Percentiles rank a stretch among this genome's conserved stretches.
Evolutionary conservation across 2,113 vertebrate species (phyloP).

Genomic region (Heptranchias perlo): DNA sequence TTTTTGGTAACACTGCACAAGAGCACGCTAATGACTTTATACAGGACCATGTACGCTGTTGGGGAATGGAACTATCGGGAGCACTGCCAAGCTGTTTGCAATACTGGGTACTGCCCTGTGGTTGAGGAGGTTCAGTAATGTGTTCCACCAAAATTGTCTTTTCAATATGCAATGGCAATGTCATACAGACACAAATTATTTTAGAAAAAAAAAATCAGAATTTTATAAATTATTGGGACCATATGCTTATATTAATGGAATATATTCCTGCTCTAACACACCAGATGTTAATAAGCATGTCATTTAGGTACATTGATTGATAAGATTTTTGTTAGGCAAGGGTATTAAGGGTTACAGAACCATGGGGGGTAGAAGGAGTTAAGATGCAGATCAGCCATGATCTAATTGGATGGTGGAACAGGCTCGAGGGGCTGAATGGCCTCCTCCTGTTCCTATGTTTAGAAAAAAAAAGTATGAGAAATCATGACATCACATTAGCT

Average conservation of each 20-base stretch:
- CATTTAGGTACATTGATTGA: not conserved
- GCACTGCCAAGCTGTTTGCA: not conserved
- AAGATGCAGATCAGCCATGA: not conserved
- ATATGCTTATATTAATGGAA: not conserved
- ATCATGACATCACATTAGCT: not conserved
- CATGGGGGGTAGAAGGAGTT: not conserved
- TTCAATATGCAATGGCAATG: not conserved
- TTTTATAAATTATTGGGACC: constrained; percentile 3
- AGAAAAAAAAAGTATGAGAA: not conserved
- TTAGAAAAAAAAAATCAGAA: not conserved
- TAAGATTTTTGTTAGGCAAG: not conserved
- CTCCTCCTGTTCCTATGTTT: not conserved
- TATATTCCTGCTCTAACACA: not conserved
- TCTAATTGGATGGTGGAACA: not conserved
- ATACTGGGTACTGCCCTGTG: not conserved
- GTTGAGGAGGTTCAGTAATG: not conserved
- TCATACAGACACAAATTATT: not conserved
- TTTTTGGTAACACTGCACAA: not conserved
- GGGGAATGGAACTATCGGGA: not conserved
- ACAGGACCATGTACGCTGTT: not conserved
- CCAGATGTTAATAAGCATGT: not conserved
- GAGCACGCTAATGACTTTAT: not conserved
- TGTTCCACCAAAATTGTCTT: not conserved
- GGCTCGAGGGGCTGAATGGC: not conserved
- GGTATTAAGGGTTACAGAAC: not conserved